These are phyloP conservation scores for Marcusenius ussheri DNA, from an alignment of 2,113 vertebrate species.

Conservation along the genomic window DNA sequence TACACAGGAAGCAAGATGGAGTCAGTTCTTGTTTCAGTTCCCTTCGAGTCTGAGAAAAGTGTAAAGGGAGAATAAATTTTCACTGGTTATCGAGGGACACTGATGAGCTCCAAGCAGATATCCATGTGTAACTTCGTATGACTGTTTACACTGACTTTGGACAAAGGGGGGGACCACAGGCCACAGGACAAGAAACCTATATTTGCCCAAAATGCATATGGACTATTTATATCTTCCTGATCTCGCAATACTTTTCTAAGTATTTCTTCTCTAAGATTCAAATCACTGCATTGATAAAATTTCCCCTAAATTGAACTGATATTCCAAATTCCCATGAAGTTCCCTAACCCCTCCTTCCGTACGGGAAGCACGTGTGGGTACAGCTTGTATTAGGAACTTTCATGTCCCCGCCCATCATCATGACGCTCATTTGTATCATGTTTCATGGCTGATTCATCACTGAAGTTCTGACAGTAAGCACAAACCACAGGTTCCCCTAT, in stretches of 20 bases:
- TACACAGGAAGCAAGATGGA: constrained; percentile 44
- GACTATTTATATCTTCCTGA: not conserved
- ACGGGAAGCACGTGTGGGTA: constrained; percentile 45
- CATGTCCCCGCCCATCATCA: constrained; percentile 15
- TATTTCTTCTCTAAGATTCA: not conserved
- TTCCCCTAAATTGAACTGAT: not conserved
- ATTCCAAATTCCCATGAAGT: not conserved
- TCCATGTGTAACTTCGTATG: not conserved
- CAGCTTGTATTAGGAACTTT: constrained; percentile 45
- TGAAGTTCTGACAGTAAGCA: constrained; percentile 49
- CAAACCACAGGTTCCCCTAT: constrained; percentile 24
- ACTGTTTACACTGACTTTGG: not conserved
- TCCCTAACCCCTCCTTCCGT: not conserved
- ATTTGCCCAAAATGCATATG: not conserved
- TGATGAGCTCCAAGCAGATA: not conserved
- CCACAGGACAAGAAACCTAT: not conserved
- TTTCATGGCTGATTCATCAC: constrained; percentile 59
- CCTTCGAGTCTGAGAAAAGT: constrained; percentile 36
- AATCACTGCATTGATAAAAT: not conserved
- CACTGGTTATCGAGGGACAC: not conserved
- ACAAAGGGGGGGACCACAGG: not conserved
- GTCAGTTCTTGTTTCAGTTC: constrained; percentile 56
- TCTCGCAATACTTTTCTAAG: not conserved
- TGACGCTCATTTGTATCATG: constrained; percentile 47
- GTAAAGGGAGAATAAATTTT: not conserved